Conservation (phyloP, 37 sponge, comb jelly and placozoan species). For the Spongilla lacustris region DNA sequence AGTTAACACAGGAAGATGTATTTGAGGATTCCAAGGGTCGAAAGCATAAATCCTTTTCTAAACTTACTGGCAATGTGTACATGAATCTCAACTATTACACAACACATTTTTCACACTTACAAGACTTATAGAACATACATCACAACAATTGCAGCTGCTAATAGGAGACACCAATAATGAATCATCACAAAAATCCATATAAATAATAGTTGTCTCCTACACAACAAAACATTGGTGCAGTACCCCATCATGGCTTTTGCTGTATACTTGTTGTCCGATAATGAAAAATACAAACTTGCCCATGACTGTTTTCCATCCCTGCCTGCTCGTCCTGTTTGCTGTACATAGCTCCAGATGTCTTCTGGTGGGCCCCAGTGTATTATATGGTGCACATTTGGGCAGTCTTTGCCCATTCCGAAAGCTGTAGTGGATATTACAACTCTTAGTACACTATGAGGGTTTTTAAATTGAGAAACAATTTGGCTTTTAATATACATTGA, state of each 20-base stretch:
- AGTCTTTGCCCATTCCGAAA: constrained; percentile 40
- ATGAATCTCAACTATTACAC: neutral
- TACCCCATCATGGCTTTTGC: neutral
- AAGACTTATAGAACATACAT: neutral
- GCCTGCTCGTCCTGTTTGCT: constrained; percentile 32
- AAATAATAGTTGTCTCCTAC: neutral
- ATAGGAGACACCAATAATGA: neutral
- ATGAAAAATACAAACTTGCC: constrained; percentile 4
- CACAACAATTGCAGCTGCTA: neutral
- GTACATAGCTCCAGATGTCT: constrained; percentile 27
- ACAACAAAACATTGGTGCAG: neutral
- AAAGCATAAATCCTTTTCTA: constrained; percentile 3
- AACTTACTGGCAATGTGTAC: neutral
- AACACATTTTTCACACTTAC: constrained; percentile 7
- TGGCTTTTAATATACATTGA: neutral
- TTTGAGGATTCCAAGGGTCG: neutral
- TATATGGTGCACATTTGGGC: constrained; percentile 17
- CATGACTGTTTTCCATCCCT: constrained; percentile 23
- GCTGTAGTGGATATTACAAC: constrained; percentile 42
- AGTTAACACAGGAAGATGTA: neutral
- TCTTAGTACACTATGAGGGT: neutral
- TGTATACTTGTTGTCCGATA: too few species aligned
- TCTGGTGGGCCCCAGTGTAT: constrained; percentile 30
- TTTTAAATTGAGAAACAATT: constrained; percentile 4
- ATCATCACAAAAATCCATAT: neutral